Evolutionary conservation across 2,113 vertebrate genomes (phyloP), one percentile per base, ranked within the genome.

Genomic region (Ictalurus punctatus): DNA sequence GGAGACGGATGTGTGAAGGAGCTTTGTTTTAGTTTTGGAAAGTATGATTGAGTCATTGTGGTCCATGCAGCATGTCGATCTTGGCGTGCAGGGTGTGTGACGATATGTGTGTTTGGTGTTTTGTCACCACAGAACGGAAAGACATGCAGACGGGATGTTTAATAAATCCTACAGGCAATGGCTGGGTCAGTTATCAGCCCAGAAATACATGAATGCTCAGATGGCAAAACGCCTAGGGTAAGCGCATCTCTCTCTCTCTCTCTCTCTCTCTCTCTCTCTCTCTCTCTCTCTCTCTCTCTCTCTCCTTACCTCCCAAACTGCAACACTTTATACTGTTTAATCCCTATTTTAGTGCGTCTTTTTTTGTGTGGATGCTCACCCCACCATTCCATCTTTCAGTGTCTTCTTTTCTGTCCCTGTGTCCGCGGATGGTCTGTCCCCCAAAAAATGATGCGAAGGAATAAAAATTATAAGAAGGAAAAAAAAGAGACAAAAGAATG

Each of bases 111-210:
- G 90, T 94, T 91, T 95, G 94, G 91, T 88, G 90, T 92, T 95
- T 92, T 94, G 92, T 93, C 94, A 97, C 92, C 92, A 89, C 94
- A 96, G 96, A 95, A 93, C 91, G 92, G 95, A 96, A 94, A 95
- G 98, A 94, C 97, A 98, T 87, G 96, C 97, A 93, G 97, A 97
- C 92, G 97, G 96, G 93, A 96, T 98, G 94, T 97, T 99, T 95
- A 97, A 97, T 95, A 96, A 98, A 96, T 97, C 97, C 95, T 98
- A 98, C 95, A 97, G 97, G 94, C 97, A 96, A 95, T 96, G 96
- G 93, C 95, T 98, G 95, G 97, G 96, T 92, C 97, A 97, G 94
- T 93, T 98, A 93, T 98, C 97, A 86, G 97, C 97, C 92, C 96
- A 97, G 93, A 97, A 97, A 95, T 98, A 98, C 92, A 96, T 99